phyloP scores from a whole-genome alignment of 2,888 invertebrate genomes.

The Torymus aiolomorphi region DNA sequence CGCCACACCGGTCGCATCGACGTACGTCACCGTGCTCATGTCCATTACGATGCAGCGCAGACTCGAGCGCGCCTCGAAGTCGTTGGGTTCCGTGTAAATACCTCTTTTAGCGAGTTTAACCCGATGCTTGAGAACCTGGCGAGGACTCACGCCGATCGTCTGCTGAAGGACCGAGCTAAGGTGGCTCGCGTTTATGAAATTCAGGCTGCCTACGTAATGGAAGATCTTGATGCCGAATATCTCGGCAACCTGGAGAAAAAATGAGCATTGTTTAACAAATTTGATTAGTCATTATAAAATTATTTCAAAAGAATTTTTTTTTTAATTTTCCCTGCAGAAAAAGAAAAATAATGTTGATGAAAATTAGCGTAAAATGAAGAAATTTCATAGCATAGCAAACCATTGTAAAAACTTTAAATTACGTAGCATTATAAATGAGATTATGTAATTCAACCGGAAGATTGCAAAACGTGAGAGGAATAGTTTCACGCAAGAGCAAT shows the following conservation, averaged over 20 bases:
- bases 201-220: slow-evolving; percentile 82
- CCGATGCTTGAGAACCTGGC: slow-evolving; percentile 74
- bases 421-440: no score
- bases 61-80: slow-evolving; percentile 61
- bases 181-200: slow-evolving; percentile 81
- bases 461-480: no score
- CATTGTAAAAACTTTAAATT: no score
- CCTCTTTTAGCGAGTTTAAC: slow-evolving; percentile 72
- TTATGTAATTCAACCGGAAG: no score
- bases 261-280: neutral
- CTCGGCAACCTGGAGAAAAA: slow-evolving; percentile 78
- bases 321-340: no score
- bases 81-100: slow-evolving; percentile 60
- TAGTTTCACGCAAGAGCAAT: no score
- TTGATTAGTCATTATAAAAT: neutral
- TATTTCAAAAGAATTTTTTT: neutral
- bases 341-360: no score
- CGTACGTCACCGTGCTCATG: slow-evolving; percentile 80
- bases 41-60: slow-evolving; percentile 78
- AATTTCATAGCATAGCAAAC: no score
- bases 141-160: slow-evolving; percentile 77
- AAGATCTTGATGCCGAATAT: slow-evolving; percentile 82
- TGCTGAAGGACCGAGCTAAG: slow-evolving; percentile 78
- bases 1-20: slow-evolving; percentile 82
- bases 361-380: no score